Conservation (phyloP, 2,888 invertebrate species). For the Thalpophila matura region DNA sequence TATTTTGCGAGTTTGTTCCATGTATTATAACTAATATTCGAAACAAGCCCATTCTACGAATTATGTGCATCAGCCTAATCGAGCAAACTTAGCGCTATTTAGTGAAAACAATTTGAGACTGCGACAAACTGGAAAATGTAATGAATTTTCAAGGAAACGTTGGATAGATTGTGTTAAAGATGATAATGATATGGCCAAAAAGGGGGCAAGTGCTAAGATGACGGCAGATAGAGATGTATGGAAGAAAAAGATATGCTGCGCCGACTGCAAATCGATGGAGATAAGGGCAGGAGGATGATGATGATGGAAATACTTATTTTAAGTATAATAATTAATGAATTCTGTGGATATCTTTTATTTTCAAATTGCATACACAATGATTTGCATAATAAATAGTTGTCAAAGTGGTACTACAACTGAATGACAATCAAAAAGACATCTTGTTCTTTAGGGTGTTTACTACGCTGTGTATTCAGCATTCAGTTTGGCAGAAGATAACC, state of each 20-base stretch:
- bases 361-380: not conserved
- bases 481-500: constrained; percentile 39
- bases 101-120: not conserved
- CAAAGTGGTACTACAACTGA: constrained; percentile 15
- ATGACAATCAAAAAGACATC: constrained; percentile 14
- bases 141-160: not conserved
- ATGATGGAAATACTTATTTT: too few relatives aligned
- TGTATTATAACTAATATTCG: not conserved
- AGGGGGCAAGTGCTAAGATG: not conserved
- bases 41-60: not conserved
- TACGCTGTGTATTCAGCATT: constrained; percentile 11
- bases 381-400: constrained; percentile 17
- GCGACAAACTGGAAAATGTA: not conserved
- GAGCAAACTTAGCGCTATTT: not conserved
- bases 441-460: constrained; percentile 10
- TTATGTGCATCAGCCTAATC: not conserved
- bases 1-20: constrained; percentile 14
- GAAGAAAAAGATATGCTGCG: too few relatives aligned
- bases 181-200: not conserved
- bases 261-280: too few relatives aligned
- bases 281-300: too few relatives aligned
- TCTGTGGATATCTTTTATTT: not conserved
- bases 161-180: too few relatives aligned
- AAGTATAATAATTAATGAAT: too few relatives aligned
- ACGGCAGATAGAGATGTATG: too few relatives aligned